Evolutionary conservation across 2,888 invertebrate genomes (phyloP).

Genomic region (Chydorus sphaericus): DNA sequence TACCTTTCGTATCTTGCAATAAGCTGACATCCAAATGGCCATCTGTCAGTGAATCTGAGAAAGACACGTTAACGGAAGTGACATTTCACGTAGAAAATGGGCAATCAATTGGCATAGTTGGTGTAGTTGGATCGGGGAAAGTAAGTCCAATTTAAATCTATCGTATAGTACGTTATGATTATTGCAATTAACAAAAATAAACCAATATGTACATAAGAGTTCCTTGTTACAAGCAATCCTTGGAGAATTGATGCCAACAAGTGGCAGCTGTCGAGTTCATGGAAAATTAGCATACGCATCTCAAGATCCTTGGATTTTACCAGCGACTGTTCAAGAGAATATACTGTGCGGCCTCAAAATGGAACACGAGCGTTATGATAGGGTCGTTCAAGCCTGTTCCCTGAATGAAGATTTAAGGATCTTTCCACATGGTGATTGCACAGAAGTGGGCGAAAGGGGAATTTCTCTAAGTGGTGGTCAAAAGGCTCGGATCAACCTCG

Average conservation of each 20-base stretch:
- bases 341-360: constrained; percentile 73
- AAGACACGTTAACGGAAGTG: constrained; percentile 4
- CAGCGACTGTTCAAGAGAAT: constrained; percentile 72
- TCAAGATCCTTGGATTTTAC: constrained; percentile 66
- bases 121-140: constrained; percentile 62
- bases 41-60: too few relatives aligned
- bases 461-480: constrained; percentile 38
- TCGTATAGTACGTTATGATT: neutral
- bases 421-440: constrained; percentile 34
- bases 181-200: too few relatives aligned
- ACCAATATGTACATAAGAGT: constrained; percentile 16
- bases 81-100: constrained; percentile 1
- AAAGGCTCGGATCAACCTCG: constrained; percentile 37
- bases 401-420: constrained; percentile 32
- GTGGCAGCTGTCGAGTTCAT: constrained; percentile 27
- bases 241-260: constrained; percentile 30
- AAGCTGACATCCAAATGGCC: constrained; percentile 10
- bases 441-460: constrained; percentile 38
- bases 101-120: constrained; percentile 47
- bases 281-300: constrained; percentile 31
- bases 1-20: too few relatives aligned
- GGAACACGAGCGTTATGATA: constrained; percentile 30
- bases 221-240: constrained; percentile 27
- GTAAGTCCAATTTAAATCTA: constrained; percentile 27
- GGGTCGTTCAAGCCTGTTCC: constrained; percentile 24